Conservation (phyloP, 1,140 invertebrate genomes). For the Habropoda laboriosa region DNA sequence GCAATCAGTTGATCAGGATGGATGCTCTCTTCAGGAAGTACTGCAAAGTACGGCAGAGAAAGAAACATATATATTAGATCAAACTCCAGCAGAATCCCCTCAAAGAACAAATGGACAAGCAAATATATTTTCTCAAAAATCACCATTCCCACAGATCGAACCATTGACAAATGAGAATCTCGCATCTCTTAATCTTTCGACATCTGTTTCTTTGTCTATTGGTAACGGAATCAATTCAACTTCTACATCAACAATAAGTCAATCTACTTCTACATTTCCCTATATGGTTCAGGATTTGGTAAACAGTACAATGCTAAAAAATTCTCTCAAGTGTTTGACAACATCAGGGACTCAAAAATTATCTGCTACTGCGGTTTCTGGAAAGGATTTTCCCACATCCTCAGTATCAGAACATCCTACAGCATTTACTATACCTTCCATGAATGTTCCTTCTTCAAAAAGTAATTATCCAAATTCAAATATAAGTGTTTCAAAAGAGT, state of each 20-base stretch:
- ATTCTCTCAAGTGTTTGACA: constrained; percentile 31
- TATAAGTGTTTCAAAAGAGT: constrained; percentile 15
- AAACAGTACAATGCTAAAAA: constrained; percentile 65
- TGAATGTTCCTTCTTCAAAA: constrained; percentile 69
- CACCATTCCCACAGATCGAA: background rate
- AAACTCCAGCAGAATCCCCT: constrained; percentile 12
- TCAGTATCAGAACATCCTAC: constrained; percentile 38
- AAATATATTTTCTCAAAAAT: constrained; percentile 23
- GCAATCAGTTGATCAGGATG: constrained; percentile 34
- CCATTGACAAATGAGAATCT: constrained; percentile 14
- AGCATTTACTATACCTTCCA: constrained; percentile 55
- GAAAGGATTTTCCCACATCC: constrained; percentile 36
- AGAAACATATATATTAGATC: constrained; percentile 6
- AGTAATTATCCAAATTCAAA: constrained; percentile 43
- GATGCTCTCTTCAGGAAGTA: constrained; percentile 16
- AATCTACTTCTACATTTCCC: constrained; percentile 62
- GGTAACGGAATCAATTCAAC: constrained; percentile 13
- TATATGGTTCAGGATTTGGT: constrained; percentile 79
- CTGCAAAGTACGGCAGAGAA: constrained; percentile 27
- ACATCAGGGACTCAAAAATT: constrained; percentile 28
- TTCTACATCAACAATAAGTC: constrained; percentile 31
- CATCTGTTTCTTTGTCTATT: background rate
- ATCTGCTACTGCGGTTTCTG: constrained; percentile 18
- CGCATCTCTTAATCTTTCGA: constrained; percentile 19
- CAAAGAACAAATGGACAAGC: constrained; percentile 10